These are phyloP conservation scores for Bhutanitis thaidina DNA, from an alignment of 2,888 invertebrate species.

Conservation along the genomic window DNA sequence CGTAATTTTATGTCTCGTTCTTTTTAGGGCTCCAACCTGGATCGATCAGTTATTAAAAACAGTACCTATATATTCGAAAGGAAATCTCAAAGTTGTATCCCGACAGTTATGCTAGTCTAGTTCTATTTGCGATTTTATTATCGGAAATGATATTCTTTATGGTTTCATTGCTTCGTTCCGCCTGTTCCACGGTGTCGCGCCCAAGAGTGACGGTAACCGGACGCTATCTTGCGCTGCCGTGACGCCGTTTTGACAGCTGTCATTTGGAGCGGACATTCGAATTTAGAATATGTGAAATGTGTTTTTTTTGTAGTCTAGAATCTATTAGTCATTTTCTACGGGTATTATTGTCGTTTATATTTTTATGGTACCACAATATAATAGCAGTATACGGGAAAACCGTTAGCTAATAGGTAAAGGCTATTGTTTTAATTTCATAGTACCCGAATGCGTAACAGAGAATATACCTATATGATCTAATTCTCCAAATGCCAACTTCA, in stretches of 20 bases:
- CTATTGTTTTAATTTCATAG: too few relatives aligned
- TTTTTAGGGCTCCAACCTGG: too few relatives aligned
- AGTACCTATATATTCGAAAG: too few relatives aligned
- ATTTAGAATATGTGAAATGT: constrained; percentile 67
- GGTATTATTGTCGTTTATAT: too few relatives aligned
- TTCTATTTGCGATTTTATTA: constrained; percentile 52
- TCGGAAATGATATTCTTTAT: constrained; percentile 68
- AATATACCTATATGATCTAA: too few relatives aligned
- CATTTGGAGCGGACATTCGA: constrained; percentile 66
- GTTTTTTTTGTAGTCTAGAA: constrained; percentile 32
- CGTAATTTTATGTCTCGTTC: too few relatives aligned
- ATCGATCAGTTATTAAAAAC: too few relatives aligned
- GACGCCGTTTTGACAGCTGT: constrained; percentile 76
- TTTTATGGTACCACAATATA: too few relatives aligned
- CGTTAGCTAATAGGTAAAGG: too few relatives aligned
- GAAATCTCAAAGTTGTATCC: background rate
- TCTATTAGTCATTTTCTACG: constrained; percentile 1
- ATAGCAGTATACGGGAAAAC: too few relatives aligned
- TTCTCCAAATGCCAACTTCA: too few relatives aligned
- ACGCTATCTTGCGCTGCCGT: constrained; percentile 68
- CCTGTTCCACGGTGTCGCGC: constrained; percentile 51
- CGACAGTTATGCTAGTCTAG: background rate
- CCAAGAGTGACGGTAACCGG: constrained; percentile 70
- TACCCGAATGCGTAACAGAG: too few relatives aligned
- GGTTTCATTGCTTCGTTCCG: constrained; percentile 48